phyloP scores from a whole-genome alignment of 1,140 invertebrate species.

The Drosophila setifemur region DNA sequence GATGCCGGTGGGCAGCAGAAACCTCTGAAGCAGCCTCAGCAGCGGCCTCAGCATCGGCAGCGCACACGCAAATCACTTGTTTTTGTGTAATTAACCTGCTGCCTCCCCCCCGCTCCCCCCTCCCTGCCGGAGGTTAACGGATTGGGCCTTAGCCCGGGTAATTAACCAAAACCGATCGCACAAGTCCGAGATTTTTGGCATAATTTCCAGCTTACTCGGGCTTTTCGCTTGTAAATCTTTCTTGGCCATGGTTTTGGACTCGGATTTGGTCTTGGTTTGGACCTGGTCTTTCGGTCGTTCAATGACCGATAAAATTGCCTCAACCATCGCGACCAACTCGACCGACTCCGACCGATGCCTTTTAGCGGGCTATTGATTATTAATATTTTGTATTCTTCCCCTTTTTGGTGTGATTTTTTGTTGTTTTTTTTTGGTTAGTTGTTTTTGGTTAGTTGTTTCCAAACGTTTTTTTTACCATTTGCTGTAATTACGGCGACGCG shows the following conservation, averaged over 20 bases:
- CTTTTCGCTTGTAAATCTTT: constrained; percentile 23
- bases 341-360: constrained; percentile 40
- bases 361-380: constrained; percentile 79
- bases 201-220: constrained; percentile 25
- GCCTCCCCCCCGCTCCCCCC: neutral
- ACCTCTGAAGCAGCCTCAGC: too few relatives aligned
- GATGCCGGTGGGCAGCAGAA: constrained; percentile 50
- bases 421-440: constrained; percentile 10
- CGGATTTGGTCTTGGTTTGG: neutral
- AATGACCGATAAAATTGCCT: constrained; percentile 78
- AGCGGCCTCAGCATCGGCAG: neutral
- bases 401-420: neutral
- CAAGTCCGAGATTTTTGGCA: constrained; percentile 23
- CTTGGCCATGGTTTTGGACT: neutral
- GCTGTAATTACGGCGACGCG: constrained; percentile 73
- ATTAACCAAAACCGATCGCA: constrained; percentile 73
- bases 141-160: constrained; percentile 44
- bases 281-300: constrained; percentile 60
- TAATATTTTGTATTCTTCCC: constrained; percentile 55
- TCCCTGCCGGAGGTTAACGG: constrained; percentile 42
- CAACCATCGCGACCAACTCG: constrained; percentile 46
- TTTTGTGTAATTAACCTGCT: constrained; percentile 69
- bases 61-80: constrained; percentile 73
- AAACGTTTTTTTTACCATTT: constrained; percentile 58
- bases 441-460: constrained; percentile 44